Percentiles rank a stretch among this genome's conserved stretches.
Conservation (phyloP, 2,888 invertebrate species). For the Drosophila atripex region DNA sequence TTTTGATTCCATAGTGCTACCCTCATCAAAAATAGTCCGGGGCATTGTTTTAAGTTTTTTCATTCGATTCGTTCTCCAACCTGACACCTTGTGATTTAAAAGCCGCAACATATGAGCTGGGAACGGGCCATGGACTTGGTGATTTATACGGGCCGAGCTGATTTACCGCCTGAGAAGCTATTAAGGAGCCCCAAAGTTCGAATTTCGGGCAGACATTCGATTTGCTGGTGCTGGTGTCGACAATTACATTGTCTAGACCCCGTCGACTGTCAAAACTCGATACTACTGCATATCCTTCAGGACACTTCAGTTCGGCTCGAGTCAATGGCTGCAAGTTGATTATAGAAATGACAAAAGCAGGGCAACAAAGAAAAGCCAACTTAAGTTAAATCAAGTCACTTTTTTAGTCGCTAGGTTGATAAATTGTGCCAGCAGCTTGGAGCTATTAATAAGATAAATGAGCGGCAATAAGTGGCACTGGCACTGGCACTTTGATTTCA, state of each 20-base stretch:
- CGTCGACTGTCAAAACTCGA: conserved; percentile 59
- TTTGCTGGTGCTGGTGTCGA: conserved; percentile 32
- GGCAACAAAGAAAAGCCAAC: conserved; percentile 41
- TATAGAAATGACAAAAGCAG: conserved; percentile 73
- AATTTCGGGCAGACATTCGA: conserved; percentile 37
- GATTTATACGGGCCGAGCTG: conserved; percentile 67
- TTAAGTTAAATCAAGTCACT: conserved; percentile 35
- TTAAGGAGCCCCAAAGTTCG: conserved; percentile 41
- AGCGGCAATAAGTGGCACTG: conserved; percentile 72
- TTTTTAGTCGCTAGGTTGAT: conserved; percentile 57
- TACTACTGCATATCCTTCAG: conserved; percentile 4
- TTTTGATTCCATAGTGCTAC: conserved; percentile 27
- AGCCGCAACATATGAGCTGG: conserved; percentile 64
- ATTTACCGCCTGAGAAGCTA: conserved; percentile 65
- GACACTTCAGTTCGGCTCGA: conserved; percentile 4
- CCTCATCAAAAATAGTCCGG: conserved; percentile 62
- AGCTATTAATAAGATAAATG: conserved; percentile 76
- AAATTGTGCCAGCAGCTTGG: conserved; percentile 52
- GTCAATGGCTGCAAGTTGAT: conserved; percentile 64
- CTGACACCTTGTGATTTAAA: conserved; percentile 77
- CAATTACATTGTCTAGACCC: conserved; percentile 72
- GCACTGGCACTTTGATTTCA: conserved; percentile 46
- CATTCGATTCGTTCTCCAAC: conserved; percentile 15
- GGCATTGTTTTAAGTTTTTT: conserved; percentile 5
- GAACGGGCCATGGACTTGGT: conserved; percentile 50